Evolutionary conservation across 92 coral and sea anemone species (phyloP).

Genomic region (Epizoanthus scotinus): DNA sequence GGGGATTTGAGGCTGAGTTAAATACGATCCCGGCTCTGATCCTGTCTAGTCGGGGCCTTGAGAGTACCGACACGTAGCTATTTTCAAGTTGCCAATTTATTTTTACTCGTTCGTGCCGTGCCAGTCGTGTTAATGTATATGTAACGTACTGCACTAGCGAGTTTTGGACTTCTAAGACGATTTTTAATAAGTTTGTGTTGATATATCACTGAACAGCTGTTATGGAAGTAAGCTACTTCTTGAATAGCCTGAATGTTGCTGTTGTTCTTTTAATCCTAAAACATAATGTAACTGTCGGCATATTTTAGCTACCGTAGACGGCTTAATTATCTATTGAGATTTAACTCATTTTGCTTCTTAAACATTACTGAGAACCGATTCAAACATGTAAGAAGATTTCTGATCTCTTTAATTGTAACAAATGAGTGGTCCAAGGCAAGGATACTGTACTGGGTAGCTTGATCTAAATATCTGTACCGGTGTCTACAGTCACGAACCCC

Average conservation of each 20-base stretch:
- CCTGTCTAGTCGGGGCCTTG: background rate
- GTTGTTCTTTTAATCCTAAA: background rate
- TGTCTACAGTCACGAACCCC: no score
- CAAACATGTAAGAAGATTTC: no score
- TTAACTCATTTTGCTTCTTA: no score
- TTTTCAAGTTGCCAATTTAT: background rate
- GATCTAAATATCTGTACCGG: no score
- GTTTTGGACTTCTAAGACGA: background rate
- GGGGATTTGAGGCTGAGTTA: constrained; percentile 12
- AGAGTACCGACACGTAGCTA: background rate
- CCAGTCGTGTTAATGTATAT: no score
- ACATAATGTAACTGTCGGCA: no score
- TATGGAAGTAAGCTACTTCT: background rate
- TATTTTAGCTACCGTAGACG: no score
- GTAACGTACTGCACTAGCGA: background rate
- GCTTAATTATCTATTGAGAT: no score
- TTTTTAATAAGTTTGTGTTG: background rate
- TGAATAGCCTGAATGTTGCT: background rate
- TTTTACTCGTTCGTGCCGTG: background rate
- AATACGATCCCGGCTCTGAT: background rate
- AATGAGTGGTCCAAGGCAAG: no score
- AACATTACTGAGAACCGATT: no score
- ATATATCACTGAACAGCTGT: background rate
- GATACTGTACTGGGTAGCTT: no score
- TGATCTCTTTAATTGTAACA: no score